phyloP scores from a whole-genome alignment of 2,113 vertebrate genomes.

The Naja naja region DNA sequence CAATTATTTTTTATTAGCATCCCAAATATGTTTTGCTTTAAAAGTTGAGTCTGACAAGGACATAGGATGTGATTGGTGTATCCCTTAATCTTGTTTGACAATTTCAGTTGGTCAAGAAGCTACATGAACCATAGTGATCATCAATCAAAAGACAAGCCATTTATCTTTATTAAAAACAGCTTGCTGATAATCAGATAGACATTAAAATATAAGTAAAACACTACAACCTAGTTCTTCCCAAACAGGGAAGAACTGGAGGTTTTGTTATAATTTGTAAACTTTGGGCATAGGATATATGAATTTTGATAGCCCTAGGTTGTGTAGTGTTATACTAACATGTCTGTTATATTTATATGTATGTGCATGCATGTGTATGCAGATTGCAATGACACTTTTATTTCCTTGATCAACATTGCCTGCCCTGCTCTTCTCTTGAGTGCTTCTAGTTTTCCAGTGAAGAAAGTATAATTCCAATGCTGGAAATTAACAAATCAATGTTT shows the following conservation, averaged over 20 bases:
- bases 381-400: neutral
- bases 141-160: conserved; percentile 27
- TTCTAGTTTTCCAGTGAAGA: neutral
- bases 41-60: conserved; percentile 13
- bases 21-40: conserved; percentile 15
- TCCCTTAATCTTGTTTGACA: conserved; percentile 35
- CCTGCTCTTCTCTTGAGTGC: neutral
- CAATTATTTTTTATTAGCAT: conserved; percentile 19
- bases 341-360: neutral
- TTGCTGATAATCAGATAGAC: conserved; percentile 25
- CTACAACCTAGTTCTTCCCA: neutral
- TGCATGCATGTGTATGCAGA: neutral
- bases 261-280: neutral
- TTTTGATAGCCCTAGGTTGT: neutral
- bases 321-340: neutral
- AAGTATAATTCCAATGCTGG: neutral
- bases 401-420: neutral
- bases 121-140: conserved; percentile 31
- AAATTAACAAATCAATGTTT: neutral
- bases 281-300: neutral
- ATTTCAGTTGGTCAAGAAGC: conserved; percentile 1
- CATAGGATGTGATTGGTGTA: conserved; percentile 21
- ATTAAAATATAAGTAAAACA: conserved; percentile 23
- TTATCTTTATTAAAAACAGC: conserved; percentile 42
- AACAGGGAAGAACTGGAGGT: neutral